These are phyloP conservation scores for Amphiura filiformis DNA, from an alignment of 35 echinoderm and acorn worm species.

Conservation along the genomic window DNA sequence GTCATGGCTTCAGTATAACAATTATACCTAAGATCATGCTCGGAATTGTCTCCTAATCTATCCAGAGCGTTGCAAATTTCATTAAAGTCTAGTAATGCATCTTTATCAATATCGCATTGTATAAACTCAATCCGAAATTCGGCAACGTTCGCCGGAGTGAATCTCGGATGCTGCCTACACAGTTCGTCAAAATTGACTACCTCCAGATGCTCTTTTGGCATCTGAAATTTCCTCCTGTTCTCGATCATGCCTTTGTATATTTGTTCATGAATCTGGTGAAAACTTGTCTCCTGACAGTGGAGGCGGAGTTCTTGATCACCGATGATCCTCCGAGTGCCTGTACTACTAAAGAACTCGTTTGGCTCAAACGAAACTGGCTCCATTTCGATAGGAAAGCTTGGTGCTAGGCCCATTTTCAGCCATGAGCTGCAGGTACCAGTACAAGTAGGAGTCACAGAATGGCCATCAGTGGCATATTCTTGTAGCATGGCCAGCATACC, in stretches of 20 bases:
- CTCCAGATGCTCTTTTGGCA: conserved; percentile 75
- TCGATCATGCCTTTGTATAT: conserved; percentile 91
- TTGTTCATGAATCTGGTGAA: conserved; percentile 81
- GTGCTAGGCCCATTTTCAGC: conserved; percentile 97
- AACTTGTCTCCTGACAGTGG: conserved; percentile 64
- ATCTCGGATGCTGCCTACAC: conserved; percentile 71
- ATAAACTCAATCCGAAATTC: conserved; percentile 97
- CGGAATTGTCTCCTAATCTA: conserved; percentile 86
- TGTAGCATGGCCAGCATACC: conserved; percentile 3
- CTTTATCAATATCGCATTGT: conserved; percentile 75
- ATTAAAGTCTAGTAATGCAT: conserved; percentile 86
- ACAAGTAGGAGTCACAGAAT: conserved; percentile 33
- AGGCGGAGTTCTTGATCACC: conserved; percentile 48
- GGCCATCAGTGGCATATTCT: conserved; percentile 15
- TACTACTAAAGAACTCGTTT: conserved; percentile 85
- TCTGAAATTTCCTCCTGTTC: conserved; percentile 52
- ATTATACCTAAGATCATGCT: conserved; percentile 61
- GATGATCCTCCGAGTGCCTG: conserved; percentile 59
- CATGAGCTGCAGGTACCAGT: conserved; percentile 50
- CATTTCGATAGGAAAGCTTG: conserved; percentile 96
- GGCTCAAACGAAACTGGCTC: conserved; percentile 94
- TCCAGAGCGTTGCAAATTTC: conserved; percentile 73
- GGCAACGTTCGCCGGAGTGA: conserved; percentile 78
- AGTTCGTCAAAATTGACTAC: conserved; percentile 83
- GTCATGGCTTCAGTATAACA: conserved; percentile 78